phyloP scores from a whole-genome alignment of 2,113 vertebrate genomes.

The Chaenocephalus aceratus region DNA sequence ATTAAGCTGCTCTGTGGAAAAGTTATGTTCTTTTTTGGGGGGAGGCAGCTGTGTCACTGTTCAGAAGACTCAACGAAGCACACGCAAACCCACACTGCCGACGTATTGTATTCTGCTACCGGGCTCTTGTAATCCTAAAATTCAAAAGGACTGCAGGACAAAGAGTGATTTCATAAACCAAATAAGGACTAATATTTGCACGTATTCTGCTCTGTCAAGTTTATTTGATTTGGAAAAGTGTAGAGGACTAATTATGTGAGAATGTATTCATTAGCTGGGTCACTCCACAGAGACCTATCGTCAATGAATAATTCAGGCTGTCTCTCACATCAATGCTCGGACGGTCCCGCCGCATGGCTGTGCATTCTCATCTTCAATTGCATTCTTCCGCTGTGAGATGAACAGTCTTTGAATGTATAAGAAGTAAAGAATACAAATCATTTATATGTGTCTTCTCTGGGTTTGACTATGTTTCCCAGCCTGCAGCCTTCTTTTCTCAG shows the following conservation, averaged over 20 bases:
- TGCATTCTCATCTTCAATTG: constrained; percentile 67
- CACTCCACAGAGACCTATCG: constrained; percentile 51
- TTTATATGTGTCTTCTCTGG: constrained; percentile 39
- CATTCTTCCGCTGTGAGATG: constrained; percentile 48
- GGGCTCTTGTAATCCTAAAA: not conserved
- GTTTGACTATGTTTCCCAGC: constrained; percentile 48
- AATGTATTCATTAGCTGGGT: constrained; percentile 63
- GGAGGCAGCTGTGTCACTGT: not conserved
- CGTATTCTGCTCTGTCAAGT: constrained; percentile 12
- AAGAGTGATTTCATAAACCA: constrained; percentile 10
- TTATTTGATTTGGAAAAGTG: constrained; percentile 58
- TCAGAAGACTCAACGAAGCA: not conserved
- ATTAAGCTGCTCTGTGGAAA: not conserved
- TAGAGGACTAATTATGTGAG: constrained; percentile 60
- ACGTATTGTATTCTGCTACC: not conserved
- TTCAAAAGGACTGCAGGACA: constrained; percentile 3
- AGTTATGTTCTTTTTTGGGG: not conserved
- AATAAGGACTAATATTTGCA: not conserved
- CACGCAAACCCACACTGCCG: not conserved
- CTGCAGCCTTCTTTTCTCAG: constrained; percentile 45
- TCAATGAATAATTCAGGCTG: constrained; percentile 76
- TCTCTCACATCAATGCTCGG: constrained; percentile 60
- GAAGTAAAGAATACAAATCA: constrained; percentile 67
- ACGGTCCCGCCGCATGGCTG: constrained; percentile 33
- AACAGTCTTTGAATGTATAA: constrained; percentile 61